Base-by-base conservation (phyloP, 2,797 vertebrate genomes). In the Sebastes nivosus region DNA sequence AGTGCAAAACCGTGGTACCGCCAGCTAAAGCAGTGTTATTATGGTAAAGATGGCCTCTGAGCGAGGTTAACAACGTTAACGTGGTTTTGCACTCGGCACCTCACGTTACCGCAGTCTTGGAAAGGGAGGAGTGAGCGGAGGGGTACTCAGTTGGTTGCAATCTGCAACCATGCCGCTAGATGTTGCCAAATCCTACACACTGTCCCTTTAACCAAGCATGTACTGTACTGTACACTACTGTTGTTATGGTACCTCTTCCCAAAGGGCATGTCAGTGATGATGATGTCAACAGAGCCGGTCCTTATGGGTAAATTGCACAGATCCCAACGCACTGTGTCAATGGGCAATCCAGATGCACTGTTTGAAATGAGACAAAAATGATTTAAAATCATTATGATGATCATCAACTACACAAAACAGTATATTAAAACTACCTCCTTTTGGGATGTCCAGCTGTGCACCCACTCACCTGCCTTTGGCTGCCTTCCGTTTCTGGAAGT, bases 181-280 rank as follows among this genome's bases (percentile, higher is more conserved):
- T 50, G 46, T 20, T 0, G 3, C 46, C 46, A 50, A 50, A 50
- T 50, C 46, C 0, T 50, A 50, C 46, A 50, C 46, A 50, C 46
- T 50, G 46, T 50, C 18, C 46, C 46, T 20, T 50, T 50, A 50
- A 50, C 64, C 2, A 64, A n/a, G 20, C 11, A 18, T 38, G 52
- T 42, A 14, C 25, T 38, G 52, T 42, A 14, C 25, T 70, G 27
- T 25, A 10, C 36, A 67, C 24, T 6, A 42, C 14, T 63, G 1
- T 34, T 25, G 8, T 52, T 24, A 36, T 14, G 2, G 34, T 94
- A 99, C 98, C 98, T 98, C 91, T 99, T 99, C 30, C 99, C 98
- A 91, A 99, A 99, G 2, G 98, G 99, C 98, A 99, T 99, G 87
- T 99, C 98, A 5, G 98, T 97, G 90, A 98, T 95, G 57, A 99